Conservation (phyloP, 2,113 vertebrate genomes). For the Lophura nycthemera region DNA sequence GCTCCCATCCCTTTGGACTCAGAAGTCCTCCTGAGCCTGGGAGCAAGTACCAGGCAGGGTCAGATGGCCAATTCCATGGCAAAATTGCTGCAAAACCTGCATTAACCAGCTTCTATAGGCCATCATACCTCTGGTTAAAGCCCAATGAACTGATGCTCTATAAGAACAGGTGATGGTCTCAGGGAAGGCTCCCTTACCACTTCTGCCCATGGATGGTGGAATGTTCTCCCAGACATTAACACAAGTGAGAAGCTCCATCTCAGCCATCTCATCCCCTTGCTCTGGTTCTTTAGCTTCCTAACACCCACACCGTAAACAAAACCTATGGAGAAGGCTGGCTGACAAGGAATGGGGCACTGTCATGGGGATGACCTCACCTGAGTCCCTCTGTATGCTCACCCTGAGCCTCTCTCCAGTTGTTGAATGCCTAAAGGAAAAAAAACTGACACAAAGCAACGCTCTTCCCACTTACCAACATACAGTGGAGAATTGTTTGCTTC, state of each 20-base stretch:
- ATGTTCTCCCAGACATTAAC: background rate
- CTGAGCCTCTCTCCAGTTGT: background rate
- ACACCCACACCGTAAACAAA: background rate
- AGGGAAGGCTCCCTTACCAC: background rate
- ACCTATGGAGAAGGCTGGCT: background rate
- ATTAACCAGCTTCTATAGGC: background rate
- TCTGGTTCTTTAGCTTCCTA: background rate
- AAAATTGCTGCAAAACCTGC: background rate
- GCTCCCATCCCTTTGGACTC: background rate
- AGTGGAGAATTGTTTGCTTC: slow-evolving; percentile 88
- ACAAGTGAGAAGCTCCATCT: background rate
- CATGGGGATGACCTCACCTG: background rate
- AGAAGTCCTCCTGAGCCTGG: background rate
- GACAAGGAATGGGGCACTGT: background rate
- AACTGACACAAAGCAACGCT: fast-evolving
- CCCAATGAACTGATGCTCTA: fast-evolving
- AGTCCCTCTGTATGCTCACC: background rate
- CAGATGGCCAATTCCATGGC: fast-evolving
- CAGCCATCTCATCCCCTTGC: background rate
- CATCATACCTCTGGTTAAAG: background rate
- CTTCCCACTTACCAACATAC: slow-evolving; percentile 86
- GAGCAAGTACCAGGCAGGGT: background rate
- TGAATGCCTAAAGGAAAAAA: background rate
- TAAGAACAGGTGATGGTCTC: background rate
- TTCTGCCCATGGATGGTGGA: background rate